phyloP scores from a whole-genome alignment of 2,113 vertebrate species.

The Mus pahari region DNA sequence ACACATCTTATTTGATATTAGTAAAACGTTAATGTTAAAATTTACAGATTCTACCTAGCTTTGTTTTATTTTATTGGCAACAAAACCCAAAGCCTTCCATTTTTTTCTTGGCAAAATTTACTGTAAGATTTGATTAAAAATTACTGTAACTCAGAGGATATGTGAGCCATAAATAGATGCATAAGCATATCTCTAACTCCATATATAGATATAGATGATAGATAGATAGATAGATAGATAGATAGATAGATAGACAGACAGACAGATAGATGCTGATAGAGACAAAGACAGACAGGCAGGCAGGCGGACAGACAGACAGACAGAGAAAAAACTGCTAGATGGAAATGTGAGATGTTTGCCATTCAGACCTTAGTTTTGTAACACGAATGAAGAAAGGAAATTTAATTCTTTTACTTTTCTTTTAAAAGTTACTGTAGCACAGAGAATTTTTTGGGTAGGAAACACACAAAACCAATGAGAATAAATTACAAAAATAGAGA shows the following conservation, averaged over 20 bases:
- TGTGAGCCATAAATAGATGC: neutral
- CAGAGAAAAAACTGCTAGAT: neutral
- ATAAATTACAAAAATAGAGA: constrained; percentile 22
- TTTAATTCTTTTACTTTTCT: constrained; percentile 15
- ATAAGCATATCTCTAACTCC: too few relatives aligned
- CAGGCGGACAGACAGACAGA: too few relatives aligned
- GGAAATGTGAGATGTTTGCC: neutral
- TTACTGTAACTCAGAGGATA: neutral
- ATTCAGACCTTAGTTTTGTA: too few relatives aligned
- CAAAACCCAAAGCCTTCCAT: neutral
- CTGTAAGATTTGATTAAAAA: neutral
- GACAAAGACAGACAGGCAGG: neutral
- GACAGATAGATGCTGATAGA: neutral
- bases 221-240: too few relatives aligned
- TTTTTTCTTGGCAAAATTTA: constrained; percentile 13
- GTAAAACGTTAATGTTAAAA: neutral
- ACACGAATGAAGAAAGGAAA: too few relatives aligned
- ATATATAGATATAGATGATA: neutral
- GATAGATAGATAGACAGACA: too few relatives aligned
- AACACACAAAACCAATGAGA: constrained; percentile 28
- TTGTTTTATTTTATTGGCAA: neutral
- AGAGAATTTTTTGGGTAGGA: neutral
- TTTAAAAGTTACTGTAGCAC: neutral
- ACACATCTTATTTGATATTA: neutral
- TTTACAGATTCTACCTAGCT: neutral